phyloP scores from a whole-genome alignment of 2,888 invertebrate genomes.

The Calliphora vomitoria region DNA sequence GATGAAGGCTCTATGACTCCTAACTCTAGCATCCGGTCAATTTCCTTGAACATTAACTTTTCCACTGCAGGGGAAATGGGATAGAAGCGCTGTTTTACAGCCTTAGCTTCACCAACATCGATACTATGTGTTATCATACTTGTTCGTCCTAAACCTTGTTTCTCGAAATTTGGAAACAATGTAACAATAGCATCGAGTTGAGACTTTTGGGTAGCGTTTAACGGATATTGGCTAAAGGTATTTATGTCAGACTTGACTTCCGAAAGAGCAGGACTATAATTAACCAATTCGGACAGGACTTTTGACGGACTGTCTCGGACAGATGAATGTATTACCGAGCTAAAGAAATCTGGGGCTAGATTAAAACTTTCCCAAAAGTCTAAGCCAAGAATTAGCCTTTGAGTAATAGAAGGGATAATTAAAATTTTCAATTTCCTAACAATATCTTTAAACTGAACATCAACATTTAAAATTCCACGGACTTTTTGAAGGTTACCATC shows the following conservation, averaged over 20 bases:
- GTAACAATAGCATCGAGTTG: neutral
- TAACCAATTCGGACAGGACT: too few species aligned
- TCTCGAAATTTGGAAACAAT: neutral
- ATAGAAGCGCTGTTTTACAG: neutral
- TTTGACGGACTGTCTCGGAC: too few species aligned
- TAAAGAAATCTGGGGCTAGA: too few species aligned
- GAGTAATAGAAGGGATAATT: neutral
- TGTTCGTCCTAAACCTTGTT: neutral
- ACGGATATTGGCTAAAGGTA: neutral
- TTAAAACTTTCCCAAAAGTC: too few species aligned
- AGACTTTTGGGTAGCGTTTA: neutral
- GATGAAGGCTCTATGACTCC: neutral
- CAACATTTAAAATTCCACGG: neutral
- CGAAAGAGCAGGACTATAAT: too few species aligned
- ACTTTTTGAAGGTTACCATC: slow-evolving; percentile 1
- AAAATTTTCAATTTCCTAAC: neutral
- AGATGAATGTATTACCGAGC: too few species aligned
- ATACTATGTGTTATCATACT: too few species aligned
- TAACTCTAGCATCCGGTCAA: neutral
- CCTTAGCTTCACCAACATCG: neutral
- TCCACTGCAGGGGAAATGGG: neutral
- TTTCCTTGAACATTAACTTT: neutral
- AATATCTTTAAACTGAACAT: neutral
- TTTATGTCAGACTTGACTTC: too few species aligned
- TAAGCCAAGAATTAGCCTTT: too few species aligned